Evolutionary conservation across 2,797 vertebrate species (phyloP), one percentile per base, ranked within the genome.

Genomic region (Pangasius sanitwongsei): DNA sequence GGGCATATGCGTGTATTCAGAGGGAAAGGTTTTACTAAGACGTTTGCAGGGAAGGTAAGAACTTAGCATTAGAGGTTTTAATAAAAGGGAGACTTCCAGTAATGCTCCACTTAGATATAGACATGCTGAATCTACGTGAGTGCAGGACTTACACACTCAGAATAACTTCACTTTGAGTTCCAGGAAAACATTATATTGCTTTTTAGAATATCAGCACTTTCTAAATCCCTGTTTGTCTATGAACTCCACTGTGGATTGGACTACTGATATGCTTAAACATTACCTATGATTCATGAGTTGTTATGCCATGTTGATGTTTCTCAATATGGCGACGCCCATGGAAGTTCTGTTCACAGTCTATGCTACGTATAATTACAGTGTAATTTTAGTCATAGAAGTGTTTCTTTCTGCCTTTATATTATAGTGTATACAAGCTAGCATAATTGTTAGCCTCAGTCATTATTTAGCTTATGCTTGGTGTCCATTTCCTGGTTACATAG

Each of bases 41-140:
- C 3, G 57, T 69, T 83, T 69, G 44, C 15, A 84, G n/a, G 63
- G 63, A 84, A 50, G 63, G 15, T 6, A 84, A 69, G 44, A 31
- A 23, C 57, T 91, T 88, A 88, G 85, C 74, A 88, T 78, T 53
- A 90, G 88, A 88, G 85, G 88, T 86, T 92, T 86, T 70, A 88
- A 85, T 87, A 69, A 69, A 84, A 88, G 86, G 78, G 70, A 77
- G 87, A 57, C 44, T 28, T 86, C 75, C 72, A 8, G 74, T 89
- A 69, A 87, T 50, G 69, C 72, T 81, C 34, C 89, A 72, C 84
- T 90, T 90, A 89, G 88, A 89, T 70, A 83, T 1, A 69, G 61
- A 89, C 63, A 55, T 81, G 83, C 81, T 83, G 81, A 83, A 83
- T 63, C 57, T 63, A 63, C 78, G 23, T 63, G 37, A 83, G 82